Percentiles rank a stretch among this genome's conserved stretches.
phyloP scores from a whole-genome alignment of 2,797 vertebrate species.

The Lepus oiostolus region DNA sequence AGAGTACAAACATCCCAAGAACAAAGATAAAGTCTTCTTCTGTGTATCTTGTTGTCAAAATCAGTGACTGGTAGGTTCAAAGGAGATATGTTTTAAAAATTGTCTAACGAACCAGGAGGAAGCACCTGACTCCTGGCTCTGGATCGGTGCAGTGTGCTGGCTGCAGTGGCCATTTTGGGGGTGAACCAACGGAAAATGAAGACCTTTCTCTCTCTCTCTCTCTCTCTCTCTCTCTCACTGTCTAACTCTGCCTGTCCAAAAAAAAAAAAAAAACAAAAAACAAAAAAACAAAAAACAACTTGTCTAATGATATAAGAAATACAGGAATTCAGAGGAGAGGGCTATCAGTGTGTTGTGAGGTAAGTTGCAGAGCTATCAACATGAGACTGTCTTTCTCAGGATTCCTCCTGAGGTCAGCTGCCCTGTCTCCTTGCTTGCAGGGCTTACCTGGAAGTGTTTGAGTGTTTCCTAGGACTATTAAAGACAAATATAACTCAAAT shows the following conservation, averaged over 20 bases:
- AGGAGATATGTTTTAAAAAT: slow-evolving; percentile 28
- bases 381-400: not conserved
- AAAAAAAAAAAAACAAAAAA: no score
- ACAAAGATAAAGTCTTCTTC: not conserved
- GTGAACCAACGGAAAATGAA: no score
- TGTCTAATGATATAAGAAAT: not conserved
- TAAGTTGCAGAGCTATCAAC: not conserved
- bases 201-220: no score
- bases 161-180: no score
- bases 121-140: no score
- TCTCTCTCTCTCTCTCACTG: no score
- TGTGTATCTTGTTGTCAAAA: not conserved
- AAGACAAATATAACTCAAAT: not conserved
- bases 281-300: no score
- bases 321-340: not conserved
- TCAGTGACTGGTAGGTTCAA: not conserved
- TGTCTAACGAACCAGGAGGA: no score
- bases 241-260: no score
- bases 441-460: not conserved
- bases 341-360: not conserved
- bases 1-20: not conserved
- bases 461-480: not conserved
- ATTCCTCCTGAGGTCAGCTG: not conserved
- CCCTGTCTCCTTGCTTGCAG: not conserved
- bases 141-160: no score